Percentiles rank a stretch among this genome's conserved stretches.
Conservation (phyloP, 2,888 invertebrate species). For the Polylopha cassiicola region DNA sequence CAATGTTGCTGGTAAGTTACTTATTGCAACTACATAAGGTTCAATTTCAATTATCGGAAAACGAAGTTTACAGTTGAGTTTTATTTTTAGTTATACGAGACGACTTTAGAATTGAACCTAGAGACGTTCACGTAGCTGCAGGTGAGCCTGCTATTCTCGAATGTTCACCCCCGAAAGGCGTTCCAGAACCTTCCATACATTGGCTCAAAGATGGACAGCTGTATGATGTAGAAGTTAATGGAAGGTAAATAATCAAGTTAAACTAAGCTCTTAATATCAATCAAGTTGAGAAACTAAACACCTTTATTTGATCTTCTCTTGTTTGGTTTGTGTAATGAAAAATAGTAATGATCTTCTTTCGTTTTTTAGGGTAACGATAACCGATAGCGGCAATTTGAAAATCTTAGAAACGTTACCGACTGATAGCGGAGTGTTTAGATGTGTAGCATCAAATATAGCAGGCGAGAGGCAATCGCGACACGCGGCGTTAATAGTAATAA, state of each 20-base stretch:
- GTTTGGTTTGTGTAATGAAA: too few species aligned
- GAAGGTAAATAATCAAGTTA: constrained; percentile 65
- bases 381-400: constrained; percentile 93
- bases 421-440: constrained; percentile 94
- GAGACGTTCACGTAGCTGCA: constrained; percentile 93
- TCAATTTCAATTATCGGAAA: not conserved
- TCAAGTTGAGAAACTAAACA: too few species aligned
- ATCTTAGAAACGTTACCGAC: constrained; percentile 91
- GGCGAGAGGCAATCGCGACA: constrained; percentile 89
- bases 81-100: constrained; percentile 89
- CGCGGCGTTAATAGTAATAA: constrained; percentile 88
- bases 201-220: constrained; percentile 89
- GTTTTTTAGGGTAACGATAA: constrained; percentile 81
- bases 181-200: constrained; percentile 94
- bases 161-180: constrained; percentile 95
- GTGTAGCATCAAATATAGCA: constrained; percentile 94
- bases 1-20: constrained; percentile 90
- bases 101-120: constrained; percentile 94
- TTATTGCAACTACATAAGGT: not conserved
- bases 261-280: too few species aligned
- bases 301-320: too few species aligned
- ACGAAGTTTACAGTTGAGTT: constrained; percentile 5
- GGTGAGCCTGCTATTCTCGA: constrained; percentile 94
- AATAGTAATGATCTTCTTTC: not conserved
- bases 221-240: constrained; percentile 79